Conservation (phyloP, 2,888 invertebrate species). For the Rotaria sp. region DNA sequence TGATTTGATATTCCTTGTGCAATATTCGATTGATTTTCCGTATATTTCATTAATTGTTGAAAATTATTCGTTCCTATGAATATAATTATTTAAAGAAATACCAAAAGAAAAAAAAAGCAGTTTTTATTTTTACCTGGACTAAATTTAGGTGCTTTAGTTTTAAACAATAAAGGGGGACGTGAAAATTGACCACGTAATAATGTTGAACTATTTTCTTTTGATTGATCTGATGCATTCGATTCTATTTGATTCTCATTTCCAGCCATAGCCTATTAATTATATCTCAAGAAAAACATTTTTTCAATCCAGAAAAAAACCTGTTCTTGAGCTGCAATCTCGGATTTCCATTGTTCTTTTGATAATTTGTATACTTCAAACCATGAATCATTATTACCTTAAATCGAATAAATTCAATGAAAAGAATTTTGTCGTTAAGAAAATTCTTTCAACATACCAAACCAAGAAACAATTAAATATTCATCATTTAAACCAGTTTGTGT, state of each 20-base stretch:
- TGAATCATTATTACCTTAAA: conserved; percentile 12
- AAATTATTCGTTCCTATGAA: not conserved
- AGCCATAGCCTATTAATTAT: not conserved
- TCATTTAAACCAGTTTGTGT: not conserved
- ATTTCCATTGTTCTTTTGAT: conserved; percentile 23
- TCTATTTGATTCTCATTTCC: not conserved
- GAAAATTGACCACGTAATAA: conserved; percentile 1
- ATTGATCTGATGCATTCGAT: not conserved
- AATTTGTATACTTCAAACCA: not conserved
- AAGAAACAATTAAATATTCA: conserved; percentile 9
- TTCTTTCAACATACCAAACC: not conserved
- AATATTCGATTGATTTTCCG: not conserved
- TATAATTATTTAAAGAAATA: not conserved
- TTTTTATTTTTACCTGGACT: not conserved
- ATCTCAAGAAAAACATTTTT: too few relatives aligned
- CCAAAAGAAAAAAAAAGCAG: too few relatives aligned
- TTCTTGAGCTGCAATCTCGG: not conserved
- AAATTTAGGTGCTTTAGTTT: not conserved
- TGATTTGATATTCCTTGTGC: not conserved
- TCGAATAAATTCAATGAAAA: not conserved
- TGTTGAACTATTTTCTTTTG: not conserved
- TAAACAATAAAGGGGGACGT: not conserved
- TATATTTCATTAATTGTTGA: conserved; percentile 9
- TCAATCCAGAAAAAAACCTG: not conserved
- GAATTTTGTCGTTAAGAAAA: not conserved